These are phyloP conservation scores for Xylota sylvarum DNA, from an alignment of 2,888 invertebrate genomes.

Conservation along the genomic window DNA sequence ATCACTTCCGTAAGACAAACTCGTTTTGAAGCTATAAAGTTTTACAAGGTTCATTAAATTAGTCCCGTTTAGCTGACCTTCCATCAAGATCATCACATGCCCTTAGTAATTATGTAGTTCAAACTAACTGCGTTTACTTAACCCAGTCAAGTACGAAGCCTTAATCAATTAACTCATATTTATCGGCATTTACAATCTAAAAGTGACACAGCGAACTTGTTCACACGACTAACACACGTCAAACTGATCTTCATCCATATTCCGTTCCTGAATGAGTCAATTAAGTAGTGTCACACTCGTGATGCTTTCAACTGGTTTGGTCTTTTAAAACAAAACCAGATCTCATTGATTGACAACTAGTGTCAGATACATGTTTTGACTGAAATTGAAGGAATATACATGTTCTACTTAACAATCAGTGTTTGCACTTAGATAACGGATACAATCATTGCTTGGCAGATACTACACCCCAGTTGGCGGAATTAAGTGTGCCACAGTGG, in stretches of 20 bases:
- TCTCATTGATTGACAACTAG: constrained; percentile 16
- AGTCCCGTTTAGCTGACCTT: too few species aligned
- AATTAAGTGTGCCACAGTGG: constrained; percentile 34
- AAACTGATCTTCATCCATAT: constrained; percentile 39
- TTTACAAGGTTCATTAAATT: too few species aligned
- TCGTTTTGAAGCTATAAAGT: too few species aligned
- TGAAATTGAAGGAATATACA: neutral
- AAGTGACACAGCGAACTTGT: constrained; percentile 32
- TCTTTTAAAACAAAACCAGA: constrained; percentile 40
- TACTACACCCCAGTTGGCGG: constrained; percentile 19
- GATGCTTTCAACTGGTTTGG: constrained; percentile 9
- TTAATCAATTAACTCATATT: neutral
- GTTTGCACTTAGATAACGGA: constrained; percentile 21
- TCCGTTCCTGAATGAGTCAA: constrained; percentile 17
- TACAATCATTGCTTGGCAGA: neutral
- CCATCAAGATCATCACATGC: too few species aligned
- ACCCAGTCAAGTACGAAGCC: neutral
- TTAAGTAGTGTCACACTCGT: constrained; percentile 28
- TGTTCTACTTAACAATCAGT: neutral
- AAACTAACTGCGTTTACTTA: neutral
- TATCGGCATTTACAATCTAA: neutral
- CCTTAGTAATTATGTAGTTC: too few species aligned
- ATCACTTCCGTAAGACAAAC: too few species aligned
- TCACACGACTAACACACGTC: constrained; percentile 29
- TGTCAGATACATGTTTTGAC: neutral